Percentiles rank a stretch among this genome's conserved stretches.
phyloP scores from a whole-genome alignment of 2,888 invertebrate species.

The Drosophila nigricruria region DNA sequence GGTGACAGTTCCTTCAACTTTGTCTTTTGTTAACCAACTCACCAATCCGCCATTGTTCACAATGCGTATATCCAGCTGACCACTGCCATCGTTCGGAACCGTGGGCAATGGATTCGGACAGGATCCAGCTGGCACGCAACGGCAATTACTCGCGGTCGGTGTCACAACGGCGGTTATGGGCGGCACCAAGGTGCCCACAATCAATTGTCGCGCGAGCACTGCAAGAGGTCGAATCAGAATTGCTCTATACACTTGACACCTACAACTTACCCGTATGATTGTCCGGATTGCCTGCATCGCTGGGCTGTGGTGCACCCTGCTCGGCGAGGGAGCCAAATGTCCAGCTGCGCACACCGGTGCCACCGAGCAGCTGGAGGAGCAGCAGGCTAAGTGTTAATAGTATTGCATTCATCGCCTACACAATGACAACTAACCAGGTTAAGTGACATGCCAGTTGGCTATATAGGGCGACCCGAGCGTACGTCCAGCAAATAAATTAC shows the following conservation, averaged over 20 bases:
- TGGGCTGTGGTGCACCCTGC: slow-evolving; percentile 47
- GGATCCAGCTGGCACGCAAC: slow-evolving; percentile 84
- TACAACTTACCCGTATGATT: slow-evolving; percentile 64
- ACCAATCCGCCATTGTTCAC: slow-evolving; percentile 86
- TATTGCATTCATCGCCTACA: slow-evolving; percentile 56
- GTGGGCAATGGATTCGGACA: slow-evolving; percentile 77
- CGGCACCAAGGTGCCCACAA: slow-evolving; percentile 67
- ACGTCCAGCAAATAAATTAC: slow-evolving; percentile 55
- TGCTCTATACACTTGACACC: background rate
- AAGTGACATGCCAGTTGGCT: slow-evolving; percentile 48
- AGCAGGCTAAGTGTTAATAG: slow-evolving; percentile 23
- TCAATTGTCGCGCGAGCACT: slow-evolving; percentile 79
- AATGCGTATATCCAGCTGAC: slow-evolving; percentile 88
- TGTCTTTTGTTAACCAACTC: background rate
- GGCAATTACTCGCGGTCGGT: slow-evolving; percentile 72
- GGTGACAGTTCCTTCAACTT: background rate
- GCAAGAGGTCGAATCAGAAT: background rate
- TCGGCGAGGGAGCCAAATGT: slow-evolving; percentile 51
- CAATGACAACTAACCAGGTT: slow-evolving; percentile 57
- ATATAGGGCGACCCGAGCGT: slow-evolving; percentile 56
- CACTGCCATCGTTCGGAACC: slow-evolving; percentile 86
- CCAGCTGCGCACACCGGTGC: slow-evolving; percentile 39
- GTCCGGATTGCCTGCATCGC: slow-evolving; percentile 46
- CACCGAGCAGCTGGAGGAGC: slow-evolving; percentile 44
- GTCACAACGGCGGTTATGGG: slow-evolving; percentile 54